Evolutionary conservation across 1,140 invertebrate genomes (phyloP), one percentile per base, ranked within the genome.

Genomic region (Papilio dardanus): DNA sequence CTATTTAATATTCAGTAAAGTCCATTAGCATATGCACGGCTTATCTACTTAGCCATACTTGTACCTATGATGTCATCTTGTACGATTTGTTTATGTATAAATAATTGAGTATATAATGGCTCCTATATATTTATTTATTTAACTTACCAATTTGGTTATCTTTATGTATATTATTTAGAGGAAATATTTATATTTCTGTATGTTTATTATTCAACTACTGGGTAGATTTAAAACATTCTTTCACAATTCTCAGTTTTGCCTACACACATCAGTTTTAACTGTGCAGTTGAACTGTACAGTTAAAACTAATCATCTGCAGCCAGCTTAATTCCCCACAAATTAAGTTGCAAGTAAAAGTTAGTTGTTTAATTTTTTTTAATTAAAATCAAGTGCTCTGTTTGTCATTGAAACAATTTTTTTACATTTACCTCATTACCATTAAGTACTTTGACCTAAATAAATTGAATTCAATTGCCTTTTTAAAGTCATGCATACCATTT

Each of bases 391-490:
- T 19, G n/a, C n/a, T 46, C 42, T 46, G 40, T 42, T 42, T 42
- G 42, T 46, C 42, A 46, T 6, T 46, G 5, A 46, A 46, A 46
- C 42, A 6, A 16, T 62, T 62, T n/a, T n/a, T 24, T 28, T 1
- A 5, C 24, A 30, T 28, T 62, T 62, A 62, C 54, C 54, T 62
- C 54, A 62, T 62, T 54, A 5, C 24, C 54, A 62, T 62, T 4
- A 28, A 62, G 54, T 62, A 62, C 24, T 69, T 28, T 69, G 67
- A 69, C 67, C 67, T 69, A 40, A 68, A 40, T 68, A 69, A 37
- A 35, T 40, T 69, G 31, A 69, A 69, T 66, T 40, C 31, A 40
- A 37, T 69, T 69, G 67, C 67, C 8, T 37, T 69, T 35, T 69
- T 21, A 69, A 37, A 69, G 10, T 24, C 24, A n/a, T 28, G 24